Conservation (phyloP, 2,113 vertebrate species). For the Elephantulus edwardii region DNA sequence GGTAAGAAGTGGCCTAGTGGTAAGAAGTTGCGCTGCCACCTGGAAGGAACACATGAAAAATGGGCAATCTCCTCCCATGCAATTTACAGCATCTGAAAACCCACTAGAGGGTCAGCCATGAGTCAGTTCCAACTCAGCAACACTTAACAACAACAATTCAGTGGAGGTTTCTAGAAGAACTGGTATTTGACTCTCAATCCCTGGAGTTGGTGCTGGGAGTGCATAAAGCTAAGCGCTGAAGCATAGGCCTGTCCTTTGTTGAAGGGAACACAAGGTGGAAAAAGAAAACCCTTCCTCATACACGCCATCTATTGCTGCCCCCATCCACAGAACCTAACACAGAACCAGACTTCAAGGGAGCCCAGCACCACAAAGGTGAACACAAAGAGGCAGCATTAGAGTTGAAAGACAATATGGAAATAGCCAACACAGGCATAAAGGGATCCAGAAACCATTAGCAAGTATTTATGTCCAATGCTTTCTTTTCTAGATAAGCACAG, state of each 20-base stretch:
- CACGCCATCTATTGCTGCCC: neutral
- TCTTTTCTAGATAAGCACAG: neutral
- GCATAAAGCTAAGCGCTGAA: neutral
- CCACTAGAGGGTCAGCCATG: too few relatives aligned
- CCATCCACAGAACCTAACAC: neutral
- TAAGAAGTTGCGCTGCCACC: too few relatives aligned
- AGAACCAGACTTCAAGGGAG: neutral
- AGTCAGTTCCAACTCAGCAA: too few relatives aligned
- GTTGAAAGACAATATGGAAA: neutral
- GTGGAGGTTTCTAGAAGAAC: neutral
- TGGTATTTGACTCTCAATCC: neutral
- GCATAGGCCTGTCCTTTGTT: neutral
- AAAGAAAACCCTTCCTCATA: neutral
- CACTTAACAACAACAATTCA: too few relatives aligned
- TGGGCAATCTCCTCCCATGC: too few relatives aligned
- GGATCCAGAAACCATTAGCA: neutral
- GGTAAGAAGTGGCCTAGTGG: too few relatives aligned
- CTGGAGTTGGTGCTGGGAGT: neutral
- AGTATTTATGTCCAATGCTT: neutral
- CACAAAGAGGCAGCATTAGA: neutral
- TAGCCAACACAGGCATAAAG: neutral
- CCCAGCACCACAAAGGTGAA: neutral
- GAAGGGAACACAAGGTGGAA: neutral
- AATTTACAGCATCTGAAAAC: too few relatives aligned
- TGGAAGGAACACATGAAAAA: too few relatives aligned